Evolutionary conservation across 2,113 vertebrate species (phyloP).

Genomic region (Ascaphus truei): DNA sequence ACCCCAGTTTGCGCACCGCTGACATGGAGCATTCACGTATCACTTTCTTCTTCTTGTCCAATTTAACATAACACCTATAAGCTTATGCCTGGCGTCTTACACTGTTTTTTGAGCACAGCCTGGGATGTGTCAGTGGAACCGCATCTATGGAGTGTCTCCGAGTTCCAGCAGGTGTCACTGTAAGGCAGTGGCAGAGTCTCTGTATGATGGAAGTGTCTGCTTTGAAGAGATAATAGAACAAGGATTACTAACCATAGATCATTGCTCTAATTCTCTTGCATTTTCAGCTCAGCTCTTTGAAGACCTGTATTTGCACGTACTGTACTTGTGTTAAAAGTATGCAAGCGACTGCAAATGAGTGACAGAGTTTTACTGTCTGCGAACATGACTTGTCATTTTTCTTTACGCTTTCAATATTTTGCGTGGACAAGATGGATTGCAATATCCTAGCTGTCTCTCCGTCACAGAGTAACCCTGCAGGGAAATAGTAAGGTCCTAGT

Average conservation of each 20-base stretch:
- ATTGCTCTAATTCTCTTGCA: neutral
- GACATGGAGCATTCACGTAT: too few species aligned
- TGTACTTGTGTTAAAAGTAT: neutral
- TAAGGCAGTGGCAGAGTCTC: slow-evolving; percentile 59
- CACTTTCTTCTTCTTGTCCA: too few species aligned
- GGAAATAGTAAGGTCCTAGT: slow-evolving; percentile 1
- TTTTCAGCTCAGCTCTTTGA: neutral
- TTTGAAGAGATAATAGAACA: slow-evolving; percentile 34
- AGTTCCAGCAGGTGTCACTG: slow-evolving; percentile 70
- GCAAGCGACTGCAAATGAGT: slow-evolving; percentile 12
- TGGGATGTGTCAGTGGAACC: too few species aligned
- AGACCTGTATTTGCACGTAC: neutral
- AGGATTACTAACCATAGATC: slow-evolving; percentile 39
- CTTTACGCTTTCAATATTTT: neutral
- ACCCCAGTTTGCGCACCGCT: too few species aligned
- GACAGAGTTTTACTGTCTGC: too few species aligned
- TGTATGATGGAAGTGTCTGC: slow-evolving; percentile 28
- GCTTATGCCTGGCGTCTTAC: too few species aligned
- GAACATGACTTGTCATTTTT: neutral
- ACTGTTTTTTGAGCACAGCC: too few species aligned
- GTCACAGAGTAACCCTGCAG: neutral
- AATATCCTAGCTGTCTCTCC: too few species aligned
- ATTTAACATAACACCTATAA: too few species aligned
- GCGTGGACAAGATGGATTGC: neutral
- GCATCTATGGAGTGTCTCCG: too few species aligned